phyloP scores from a whole-genome alignment of 2,888 invertebrate species.

The Ochropleura leucogaster region DNA sequence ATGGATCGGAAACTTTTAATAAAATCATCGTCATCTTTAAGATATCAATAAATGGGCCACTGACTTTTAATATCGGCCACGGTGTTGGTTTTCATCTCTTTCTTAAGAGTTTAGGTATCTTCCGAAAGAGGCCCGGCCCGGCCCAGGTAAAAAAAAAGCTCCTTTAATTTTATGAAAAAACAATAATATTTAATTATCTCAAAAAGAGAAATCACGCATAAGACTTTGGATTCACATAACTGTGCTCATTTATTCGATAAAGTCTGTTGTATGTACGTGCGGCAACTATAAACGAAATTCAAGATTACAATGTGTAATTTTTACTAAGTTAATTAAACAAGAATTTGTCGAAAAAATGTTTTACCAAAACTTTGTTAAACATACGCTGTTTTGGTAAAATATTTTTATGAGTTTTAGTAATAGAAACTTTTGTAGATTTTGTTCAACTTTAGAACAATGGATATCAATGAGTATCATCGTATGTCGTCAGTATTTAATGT shows the following conservation, averaged over 20 bases:
- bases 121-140: too few relatives aligned
- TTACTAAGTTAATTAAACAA: constrained; percentile 26
- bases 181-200: background rate
- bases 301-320: constrained; percentile 42
- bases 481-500: constrained; percentile 14
- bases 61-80: background rate
- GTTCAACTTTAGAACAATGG: constrained; percentile 13
- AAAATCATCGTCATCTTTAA: background rate
- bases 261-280: constrained; percentile 19
- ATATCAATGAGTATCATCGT: too few relatives aligned
- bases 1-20: background rate
- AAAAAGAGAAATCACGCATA: background rate
- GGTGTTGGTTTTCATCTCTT: background rate
- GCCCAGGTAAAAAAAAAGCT: background rate
- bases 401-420: background rate
- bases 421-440: constrained; percentile 13
- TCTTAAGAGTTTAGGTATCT: background rate
- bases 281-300: constrained; percentile 46
- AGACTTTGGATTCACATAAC: constrained; percentile 4
- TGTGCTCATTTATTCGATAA: constrained; percentile 21
- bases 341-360: constrained; percentile 16
- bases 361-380: background rate
- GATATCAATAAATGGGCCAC: background rate
- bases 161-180: background rate
- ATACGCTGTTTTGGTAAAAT: too few relatives aligned